Conservation (phyloP, 92 coral and sea anemone species). For the Phenganax stokvisi region DNA sequence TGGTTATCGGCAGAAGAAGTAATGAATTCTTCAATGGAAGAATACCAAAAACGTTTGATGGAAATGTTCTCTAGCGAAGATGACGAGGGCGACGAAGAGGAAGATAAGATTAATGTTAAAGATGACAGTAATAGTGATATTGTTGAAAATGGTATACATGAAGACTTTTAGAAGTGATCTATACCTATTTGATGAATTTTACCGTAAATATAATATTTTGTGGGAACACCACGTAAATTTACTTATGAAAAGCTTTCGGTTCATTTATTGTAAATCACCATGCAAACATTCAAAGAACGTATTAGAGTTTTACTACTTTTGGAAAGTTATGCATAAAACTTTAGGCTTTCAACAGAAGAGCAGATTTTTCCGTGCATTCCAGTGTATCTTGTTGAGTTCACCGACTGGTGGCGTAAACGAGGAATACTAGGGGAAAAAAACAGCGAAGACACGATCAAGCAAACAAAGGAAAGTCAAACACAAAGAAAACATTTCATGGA, state of each 20-base stretch:
- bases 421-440: no score
- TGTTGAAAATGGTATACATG: slow-evolving; percentile 11
- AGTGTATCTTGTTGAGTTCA: no score
- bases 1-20: slow-evolving; percentile 68
- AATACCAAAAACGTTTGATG: slow-evolving; percentile 49
- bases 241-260: not conserved
- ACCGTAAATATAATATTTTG: not conserved
- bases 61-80: slow-evolving; percentile 20
- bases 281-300: not conserved
- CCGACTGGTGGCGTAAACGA: no score
- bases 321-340: no score
- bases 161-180: slow-evolving; percentile 8
- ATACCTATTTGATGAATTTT: not conserved
- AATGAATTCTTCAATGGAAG: slow-evolving; percentile 39
- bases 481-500: no score
- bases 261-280: not conserved
- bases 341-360: no score
- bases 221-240: not conserved
- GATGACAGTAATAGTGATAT: slow-evolving; percentile 42
- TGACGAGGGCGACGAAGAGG: slow-evolving; percentile 45
- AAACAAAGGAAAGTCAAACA: no score
- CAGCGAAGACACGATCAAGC: no score
- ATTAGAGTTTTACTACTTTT: no score
- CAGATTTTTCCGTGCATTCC: no score
- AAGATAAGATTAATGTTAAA: slow-evolving; percentile 16